Evolutionary conservation across 2,888 invertebrate genomes (phyloP).

Genomic region (Calliopum simillimum): DNA sequence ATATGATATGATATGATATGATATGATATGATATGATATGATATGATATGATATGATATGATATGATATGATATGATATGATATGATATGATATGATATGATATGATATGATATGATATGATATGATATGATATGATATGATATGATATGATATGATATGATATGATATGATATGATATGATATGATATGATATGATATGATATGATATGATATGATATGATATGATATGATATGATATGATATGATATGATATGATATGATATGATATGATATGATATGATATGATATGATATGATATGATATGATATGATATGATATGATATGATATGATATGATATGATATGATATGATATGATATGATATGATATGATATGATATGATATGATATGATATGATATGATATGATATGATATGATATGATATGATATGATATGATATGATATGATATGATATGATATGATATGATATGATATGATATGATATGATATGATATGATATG

Average conservation of each 20-base stretch:
- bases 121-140: conserved; percentile 12
- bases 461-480: conserved; percentile 20
- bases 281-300: conserved; percentile 23
- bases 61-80: conserved; percentile 4
- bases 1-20: no score
- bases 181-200: conserved; percentile 1
- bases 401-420: conserved; percentile 23
- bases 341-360: conserved; percentile 34
- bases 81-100: conserved; percentile 1
- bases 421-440: conserved; percentile 13
- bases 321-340: conserved; percentile 31
- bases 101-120: background rate
- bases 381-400: conserved; percentile 33
- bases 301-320: conserved; percentile 31
- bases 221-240: conserved; percentile 8
- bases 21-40: no score
- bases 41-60: no score
- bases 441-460: conserved; percentile 19
- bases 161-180: background rate
- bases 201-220: conserved; percentile 5
- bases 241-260: conserved; percentile 7
- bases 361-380: conserved; percentile 35
- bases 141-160: background rate
- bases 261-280: conserved; percentile 8
- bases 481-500: conserved; percentile 23